Evolutionary conservation across 2,888 invertebrate species (phyloP).

Genomic region (Ditylenchus weischeri): DNA sequence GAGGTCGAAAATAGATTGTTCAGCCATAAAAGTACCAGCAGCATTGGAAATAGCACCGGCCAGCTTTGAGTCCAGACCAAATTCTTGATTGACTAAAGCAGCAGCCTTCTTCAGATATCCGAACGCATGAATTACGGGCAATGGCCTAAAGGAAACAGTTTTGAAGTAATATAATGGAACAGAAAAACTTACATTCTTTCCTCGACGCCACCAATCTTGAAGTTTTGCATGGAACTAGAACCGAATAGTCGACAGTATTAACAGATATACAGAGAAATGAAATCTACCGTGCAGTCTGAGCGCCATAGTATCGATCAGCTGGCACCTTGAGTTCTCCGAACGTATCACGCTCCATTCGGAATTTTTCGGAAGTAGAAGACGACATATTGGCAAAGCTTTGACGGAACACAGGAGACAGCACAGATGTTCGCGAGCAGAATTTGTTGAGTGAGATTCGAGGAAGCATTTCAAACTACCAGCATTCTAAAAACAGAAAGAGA

Average conservation of each 20-base stretch:
- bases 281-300: conserved; percentile 78
- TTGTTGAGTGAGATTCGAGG: too few species aligned
- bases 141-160: conserved; percentile 66
- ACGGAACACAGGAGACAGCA: too few species aligned
- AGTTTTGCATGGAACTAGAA: conserved; percentile 78
- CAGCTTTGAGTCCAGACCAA: conserved; percentile 80
- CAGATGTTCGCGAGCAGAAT: too few species aligned
- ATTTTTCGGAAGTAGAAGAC: conserved; percentile 20
- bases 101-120: conserved; percentile 97
- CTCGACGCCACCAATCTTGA: conserved; percentile 84
- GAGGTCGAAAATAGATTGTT: not conserved
- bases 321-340: conserved; percentile 94
- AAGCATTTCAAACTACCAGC: too few species aligned
- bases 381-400: too few species aligned
- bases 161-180: not conserved
- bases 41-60: conserved; percentile 85
- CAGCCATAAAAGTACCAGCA: conserved; percentile 71
- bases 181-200: conserved; percentile 73
- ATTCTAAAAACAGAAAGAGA: too few species aligned
- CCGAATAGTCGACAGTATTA: not conserved
- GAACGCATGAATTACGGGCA: conserved; percentile 86
- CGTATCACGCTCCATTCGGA: conserved; percentile 66
- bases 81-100: conserved; percentile 88
- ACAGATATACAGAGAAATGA: not conserved
- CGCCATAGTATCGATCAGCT: conserved; percentile 86